Percentiles rank a stretch among this genome's conserved stretches.
phyloP scores from a whole-genome alignment of 2,113 vertebrate species.

The Corvus moneduloides region DNA sequence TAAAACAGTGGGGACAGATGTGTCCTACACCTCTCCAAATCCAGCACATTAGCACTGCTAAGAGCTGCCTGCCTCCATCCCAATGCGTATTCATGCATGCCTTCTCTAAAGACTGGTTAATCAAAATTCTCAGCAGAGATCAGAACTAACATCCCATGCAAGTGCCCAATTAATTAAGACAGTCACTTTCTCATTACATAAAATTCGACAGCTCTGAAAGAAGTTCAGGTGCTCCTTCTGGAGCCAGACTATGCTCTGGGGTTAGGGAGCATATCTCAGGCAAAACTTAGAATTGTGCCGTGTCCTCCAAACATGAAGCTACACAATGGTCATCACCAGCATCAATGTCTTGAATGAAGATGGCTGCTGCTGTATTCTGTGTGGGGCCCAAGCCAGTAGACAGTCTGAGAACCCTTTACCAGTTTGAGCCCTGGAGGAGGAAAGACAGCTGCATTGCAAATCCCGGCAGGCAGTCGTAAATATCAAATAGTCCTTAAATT shows the following conservation, averaged over 20 bases:
- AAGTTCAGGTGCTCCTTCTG: neutral
- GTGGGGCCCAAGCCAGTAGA: neutral
- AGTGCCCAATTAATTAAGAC: neutral
- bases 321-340: neutral
- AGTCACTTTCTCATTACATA: neutral
- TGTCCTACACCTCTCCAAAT: neutral
- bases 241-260: neutral
- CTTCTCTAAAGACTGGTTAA: neutral
- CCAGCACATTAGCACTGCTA: neutral
- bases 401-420: neutral
- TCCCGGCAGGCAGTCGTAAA: neutral
- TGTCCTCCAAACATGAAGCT: neutral
- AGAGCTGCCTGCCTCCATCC: neutral
- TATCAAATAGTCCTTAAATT: neutral
- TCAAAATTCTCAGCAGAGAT: slow-evolving; percentile 3
- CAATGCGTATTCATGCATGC: neutral
- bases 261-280: neutral
- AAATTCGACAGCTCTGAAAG: neutral
- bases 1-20: neutral
- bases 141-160: neutral
- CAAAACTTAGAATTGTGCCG: neutral
- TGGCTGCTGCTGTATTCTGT: neutral
- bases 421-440: neutral
- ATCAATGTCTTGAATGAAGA: neutral
- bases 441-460: neutral